Percentiles rank a stretch among this genome's conserved stretches.
Conservation (phyloP, 2,797 vertebrate genomes). For the Uromys caudimaculatus region DNA sequence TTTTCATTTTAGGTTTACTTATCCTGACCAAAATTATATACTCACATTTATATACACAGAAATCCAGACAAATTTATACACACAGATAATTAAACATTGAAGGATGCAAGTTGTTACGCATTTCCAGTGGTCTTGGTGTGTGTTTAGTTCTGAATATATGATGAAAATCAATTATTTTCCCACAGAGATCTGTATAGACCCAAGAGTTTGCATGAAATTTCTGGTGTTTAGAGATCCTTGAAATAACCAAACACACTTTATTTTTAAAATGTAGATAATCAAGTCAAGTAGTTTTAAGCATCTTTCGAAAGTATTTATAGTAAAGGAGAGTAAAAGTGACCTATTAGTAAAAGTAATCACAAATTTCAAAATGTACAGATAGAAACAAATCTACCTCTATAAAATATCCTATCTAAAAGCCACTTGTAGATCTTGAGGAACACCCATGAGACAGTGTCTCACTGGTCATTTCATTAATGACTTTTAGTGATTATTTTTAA, state of each 20-base stretch:
- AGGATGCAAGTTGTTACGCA: neutral
- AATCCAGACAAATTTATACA: neutral
- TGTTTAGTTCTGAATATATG: slow-evolving; percentile 12
- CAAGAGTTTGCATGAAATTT: slow-evolving; percentile 16
- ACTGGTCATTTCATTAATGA: slow-evolving; percentile 42
- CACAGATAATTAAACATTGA: slow-evolving; percentile 27
- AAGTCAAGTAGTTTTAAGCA: slow-evolving; percentile 43
- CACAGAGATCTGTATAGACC: neutral
- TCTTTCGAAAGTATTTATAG: neutral
- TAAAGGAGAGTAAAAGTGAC: neutral
- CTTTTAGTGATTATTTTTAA: neutral
- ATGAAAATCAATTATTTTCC: neutral
- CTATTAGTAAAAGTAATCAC: slow-evolving; percentile 39
- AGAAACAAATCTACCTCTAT: slow-evolving; percentile 37
- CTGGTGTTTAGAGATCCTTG: neutral
- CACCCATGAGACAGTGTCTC: neutral
- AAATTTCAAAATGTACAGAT: slow-evolving; percentile 22
- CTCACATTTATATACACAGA: neutral
- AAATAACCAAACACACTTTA: slow-evolving; percentile 28
- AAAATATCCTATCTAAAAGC: neutral
- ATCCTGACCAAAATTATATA: neutral
- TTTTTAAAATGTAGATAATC: neutral
- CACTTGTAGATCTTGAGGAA: neutral
- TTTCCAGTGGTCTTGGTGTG: neutral
- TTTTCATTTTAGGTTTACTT: slow-evolving; percentile 46